These are phyloP conservation scores for Eupithecia pulchellata DNA, from an alignment of 2,888 invertebrate genomes.

Conservation along the genomic window DNA sequence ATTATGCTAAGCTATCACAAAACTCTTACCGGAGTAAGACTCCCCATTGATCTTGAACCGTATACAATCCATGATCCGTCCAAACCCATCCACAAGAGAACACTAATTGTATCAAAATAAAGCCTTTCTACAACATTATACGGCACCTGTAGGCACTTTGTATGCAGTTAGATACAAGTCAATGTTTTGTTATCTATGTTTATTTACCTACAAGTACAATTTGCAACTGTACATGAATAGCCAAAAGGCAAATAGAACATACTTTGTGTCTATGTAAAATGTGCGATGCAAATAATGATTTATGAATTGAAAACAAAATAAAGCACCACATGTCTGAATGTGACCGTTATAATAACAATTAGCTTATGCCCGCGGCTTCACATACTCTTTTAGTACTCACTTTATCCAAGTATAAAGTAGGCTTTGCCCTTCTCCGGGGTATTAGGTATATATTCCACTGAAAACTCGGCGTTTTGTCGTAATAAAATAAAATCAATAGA, in stretches of 20 bases:
- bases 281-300: neutral
- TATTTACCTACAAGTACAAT: neutral
- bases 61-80: neutral
- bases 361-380: neutral
- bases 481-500: too few species aligned
- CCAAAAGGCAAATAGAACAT: neutral
- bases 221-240: too few species aligned
- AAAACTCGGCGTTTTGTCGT: too few species aligned
- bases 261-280: neutral
- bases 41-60: slow-evolving; percentile 3
- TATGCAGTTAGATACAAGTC: neutral
- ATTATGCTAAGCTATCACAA: neutral
- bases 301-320: neutral
- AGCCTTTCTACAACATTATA: neutral
- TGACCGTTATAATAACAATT: neutral
- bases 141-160: neutral
- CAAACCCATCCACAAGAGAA: neutral
- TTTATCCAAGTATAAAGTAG: too few species aligned
- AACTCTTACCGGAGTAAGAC: neutral
- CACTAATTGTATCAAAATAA: neutral
- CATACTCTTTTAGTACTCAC: neutral
- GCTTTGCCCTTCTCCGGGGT: too few species aligned
- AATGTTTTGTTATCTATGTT: neutral
- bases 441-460: too few species aligned
- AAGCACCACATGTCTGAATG: neutral